A percentile compares a stretch with the other conserved stretches of the same genome.
These are phyloP conservation scores for Tanytarsus gracilentus DNA, from an alignment of 2,888 invertebrate genomes.

Conservation along the genomic window DNA sequence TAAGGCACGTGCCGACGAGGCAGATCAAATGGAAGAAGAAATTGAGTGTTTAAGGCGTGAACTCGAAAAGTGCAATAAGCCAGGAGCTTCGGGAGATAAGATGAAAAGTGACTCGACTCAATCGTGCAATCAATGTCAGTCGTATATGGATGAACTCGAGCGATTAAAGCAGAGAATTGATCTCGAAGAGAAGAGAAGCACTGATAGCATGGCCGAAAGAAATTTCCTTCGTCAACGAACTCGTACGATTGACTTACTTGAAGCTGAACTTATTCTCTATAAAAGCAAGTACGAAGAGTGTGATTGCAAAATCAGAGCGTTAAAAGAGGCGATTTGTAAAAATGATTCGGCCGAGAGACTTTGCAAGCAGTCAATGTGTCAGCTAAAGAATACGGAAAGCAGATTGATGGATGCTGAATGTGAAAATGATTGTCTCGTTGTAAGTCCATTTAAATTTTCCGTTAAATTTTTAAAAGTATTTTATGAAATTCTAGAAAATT, in stretches of 20 bases:
- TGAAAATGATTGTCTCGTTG: neutral
- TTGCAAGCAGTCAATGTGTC: neutral
- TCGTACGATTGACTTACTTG: neutral
- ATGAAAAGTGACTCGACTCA: neutral
- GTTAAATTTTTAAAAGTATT: neutral
- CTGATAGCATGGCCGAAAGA: slow-evolving; percentile 6
- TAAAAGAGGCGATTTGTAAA: neutral
- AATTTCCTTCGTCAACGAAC: slow-evolving; percentile 1
- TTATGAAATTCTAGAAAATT: neutral
- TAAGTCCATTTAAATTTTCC: neutral
- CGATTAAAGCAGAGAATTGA: neutral
- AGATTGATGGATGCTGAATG: neutral
- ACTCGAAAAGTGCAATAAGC: neutral
- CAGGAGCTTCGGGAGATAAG: neutral
- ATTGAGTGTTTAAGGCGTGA: neutral
- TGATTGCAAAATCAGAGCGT: neutral
- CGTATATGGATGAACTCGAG: neutral
- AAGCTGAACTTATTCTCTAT: slow-evolving; percentile 21
- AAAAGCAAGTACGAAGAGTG: slow-evolving; percentile 9
- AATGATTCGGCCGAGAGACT: neutral
- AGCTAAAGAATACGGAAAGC: neutral
- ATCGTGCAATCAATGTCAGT: neutral
- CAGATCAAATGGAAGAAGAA: slow-evolving; percentile 17
- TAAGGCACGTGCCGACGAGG: slow-evolving; percentile 5
- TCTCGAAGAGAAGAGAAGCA: neutral